Evolutionary conservation across 2,888 invertebrate species (phyloP).

Genomic region (Noctua pronuba): DNA sequence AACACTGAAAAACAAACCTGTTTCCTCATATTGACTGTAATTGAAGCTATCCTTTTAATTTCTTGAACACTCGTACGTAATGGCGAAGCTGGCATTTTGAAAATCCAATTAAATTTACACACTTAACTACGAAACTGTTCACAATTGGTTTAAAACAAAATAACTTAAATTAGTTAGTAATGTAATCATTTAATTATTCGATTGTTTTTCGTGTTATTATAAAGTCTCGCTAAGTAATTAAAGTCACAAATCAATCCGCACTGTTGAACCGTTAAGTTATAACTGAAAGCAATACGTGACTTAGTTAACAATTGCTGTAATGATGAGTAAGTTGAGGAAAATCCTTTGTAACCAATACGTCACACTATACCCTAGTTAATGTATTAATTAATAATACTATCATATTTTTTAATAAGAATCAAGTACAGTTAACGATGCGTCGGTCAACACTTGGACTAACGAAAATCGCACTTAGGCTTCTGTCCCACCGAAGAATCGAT

Average conservation of each 20-base stretch:
- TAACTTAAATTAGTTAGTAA: not conserved
- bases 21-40: slow-evolving; percentile 63
- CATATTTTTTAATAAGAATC: slow-evolving; percentile 27
- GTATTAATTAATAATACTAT: slow-evolving; percentile 30
- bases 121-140: not conserved
- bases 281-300: slow-evolving; percentile 47
- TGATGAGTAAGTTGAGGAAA: slow-evolving; percentile 60
- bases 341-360: slow-evolving; percentile 37
- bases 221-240: not conserved
- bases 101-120: not conserved
- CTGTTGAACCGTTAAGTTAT: slow-evolving; percentile 22
- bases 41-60: slow-evolving; percentile 76
- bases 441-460: not conserved
- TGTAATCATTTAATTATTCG: not conserved
- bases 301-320: slow-evolving; percentile 9
- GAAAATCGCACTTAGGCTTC: not conserved
- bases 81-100: slow-evolving; percentile 65
- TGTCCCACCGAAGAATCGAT: not conserved
- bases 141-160: slow-evolving; percentile 7
- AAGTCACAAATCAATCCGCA: slow-evolving; percentile 14
- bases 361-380: slow-evolving; percentile 46
- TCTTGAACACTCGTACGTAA: slow-evolving; percentile 76
- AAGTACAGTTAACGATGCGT: not conserved
- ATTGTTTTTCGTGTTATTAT: not conserved
- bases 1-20: slow-evolving; percentile 52